A percentile compares a stretch with the other conserved stretches of the same genome.
These are phyloP conservation scores for Zaprionus nigranus DNA, from an alignment of 1,140 invertebrate genomes.

Conservation along the genomic window DNA sequence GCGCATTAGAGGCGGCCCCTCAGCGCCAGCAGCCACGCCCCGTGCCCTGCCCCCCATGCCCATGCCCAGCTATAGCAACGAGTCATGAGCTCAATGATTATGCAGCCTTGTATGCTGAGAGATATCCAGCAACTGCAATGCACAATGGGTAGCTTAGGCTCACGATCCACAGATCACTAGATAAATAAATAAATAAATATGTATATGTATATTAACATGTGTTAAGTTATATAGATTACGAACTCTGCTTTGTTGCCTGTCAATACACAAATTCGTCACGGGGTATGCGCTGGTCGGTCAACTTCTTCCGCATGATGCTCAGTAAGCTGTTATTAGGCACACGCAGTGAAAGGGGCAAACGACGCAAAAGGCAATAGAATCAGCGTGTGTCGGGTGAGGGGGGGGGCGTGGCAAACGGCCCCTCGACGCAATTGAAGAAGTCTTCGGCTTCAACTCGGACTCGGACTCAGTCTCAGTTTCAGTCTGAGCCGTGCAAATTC, in stretches of 20 bases:
- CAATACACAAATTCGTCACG: too few species aligned
- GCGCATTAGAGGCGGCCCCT: constrained; percentile 68
- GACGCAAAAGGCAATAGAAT: background rate
- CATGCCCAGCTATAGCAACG: constrained; percentile 1
- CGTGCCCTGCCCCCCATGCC: background rate
- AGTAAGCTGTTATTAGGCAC: constrained; percentile 2
- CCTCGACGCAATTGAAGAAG: constrained; percentile 52
- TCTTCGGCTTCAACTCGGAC: background rate
- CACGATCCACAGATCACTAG: background rate
- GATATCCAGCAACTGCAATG: constrained; percentile 11
- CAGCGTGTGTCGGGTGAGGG: background rate
- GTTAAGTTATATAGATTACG: too few species aligned
- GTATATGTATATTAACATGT: too few species aligned
- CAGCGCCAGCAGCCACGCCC: constrained; percentile 43
- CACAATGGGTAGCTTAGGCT: background rate
- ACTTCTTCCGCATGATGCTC: background rate
- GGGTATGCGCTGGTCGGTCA: constrained; percentile 8
- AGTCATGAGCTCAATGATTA: constrained; percentile 58
- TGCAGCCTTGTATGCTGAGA: constrained; percentile 63
- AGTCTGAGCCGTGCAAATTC: constrained; percentile 62
- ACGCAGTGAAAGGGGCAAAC: constrained; percentile 7
- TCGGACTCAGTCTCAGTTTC: background rate
- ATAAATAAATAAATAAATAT: too few species aligned
- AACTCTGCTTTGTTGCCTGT: too few species aligned
- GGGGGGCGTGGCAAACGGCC: constrained; percentile 5